phyloP scores from a whole-genome alignment of 1,140 invertebrate species.

The Drosophila watanabei region DNA sequence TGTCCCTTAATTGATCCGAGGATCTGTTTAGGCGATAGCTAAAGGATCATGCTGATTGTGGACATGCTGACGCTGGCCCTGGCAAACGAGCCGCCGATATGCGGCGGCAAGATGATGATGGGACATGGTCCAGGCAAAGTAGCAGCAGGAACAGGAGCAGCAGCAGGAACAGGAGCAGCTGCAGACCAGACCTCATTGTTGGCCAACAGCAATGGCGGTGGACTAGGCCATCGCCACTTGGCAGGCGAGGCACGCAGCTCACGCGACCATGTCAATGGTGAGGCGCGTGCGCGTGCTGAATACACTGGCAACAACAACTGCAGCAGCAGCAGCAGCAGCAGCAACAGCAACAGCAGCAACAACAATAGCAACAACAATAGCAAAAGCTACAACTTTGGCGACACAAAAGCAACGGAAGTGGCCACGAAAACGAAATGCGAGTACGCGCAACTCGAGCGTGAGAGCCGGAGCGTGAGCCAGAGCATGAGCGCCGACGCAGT shows the following conservation, averaged over 20 bases:
- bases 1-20: neutral
- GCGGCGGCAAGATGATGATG: conserved; percentile 14
- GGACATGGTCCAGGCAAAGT: conserved; percentile 22
- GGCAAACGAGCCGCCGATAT: conserved; percentile 47
- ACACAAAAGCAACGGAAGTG: conserved; percentile 65
- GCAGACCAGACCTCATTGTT: conserved; percentile 4
- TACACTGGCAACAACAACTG: conserved; percentile 60
- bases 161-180: neutral
- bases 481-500: conserved; percentile 53
- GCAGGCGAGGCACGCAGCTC: conserved; percentile 66
- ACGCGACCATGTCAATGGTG: conserved; percentile 43
- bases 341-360: conserved; percentile 6
- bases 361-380: conserved; percentile 22
- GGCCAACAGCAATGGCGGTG: conserved; percentile 53
- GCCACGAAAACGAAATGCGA: conserved; percentile 71
- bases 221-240: conserved; percentile 59
- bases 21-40: neutral
- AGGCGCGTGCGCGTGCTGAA: conserved; percentile 77
- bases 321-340: conserved; percentile 28
- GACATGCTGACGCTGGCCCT: conserved; percentile 72
- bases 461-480: conserved; percentile 55
- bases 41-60: conserved; percentile 62
- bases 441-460: conserved; percentile 80
- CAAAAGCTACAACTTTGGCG: conserved; percentile 23
- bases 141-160: conserved; percentile 1